Evolutionary conservation across 2,113 vertebrate genomes (phyloP).

Genomic region (Cryptotis parvus): DNA sequence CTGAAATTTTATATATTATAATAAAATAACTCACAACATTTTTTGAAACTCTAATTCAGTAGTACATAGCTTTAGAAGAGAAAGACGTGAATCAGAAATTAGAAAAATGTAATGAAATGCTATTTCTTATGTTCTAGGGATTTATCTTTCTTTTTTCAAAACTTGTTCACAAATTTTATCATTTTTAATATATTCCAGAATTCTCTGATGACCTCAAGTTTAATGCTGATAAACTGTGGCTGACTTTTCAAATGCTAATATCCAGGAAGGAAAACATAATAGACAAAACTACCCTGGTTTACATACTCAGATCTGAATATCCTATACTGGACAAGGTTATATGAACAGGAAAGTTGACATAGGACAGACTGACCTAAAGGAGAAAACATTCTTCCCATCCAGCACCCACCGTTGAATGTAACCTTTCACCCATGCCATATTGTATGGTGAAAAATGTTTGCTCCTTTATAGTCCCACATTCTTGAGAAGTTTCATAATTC

Average conservation of each 20-base stretch:
- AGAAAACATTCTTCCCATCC: too few species aligned
- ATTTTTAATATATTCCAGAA: not conserved
- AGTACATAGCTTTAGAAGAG: not conserved
- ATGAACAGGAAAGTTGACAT: too few species aligned
- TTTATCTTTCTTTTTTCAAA: not conserved
- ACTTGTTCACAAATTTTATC: not conserved
- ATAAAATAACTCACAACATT: too few species aligned
- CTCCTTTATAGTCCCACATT: too few species aligned
- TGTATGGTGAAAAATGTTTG: too few species aligned
- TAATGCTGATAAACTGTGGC: not conserved
- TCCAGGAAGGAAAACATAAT: not conserved
- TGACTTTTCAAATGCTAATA: not conserved
- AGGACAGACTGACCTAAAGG: too few species aligned
- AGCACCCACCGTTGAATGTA: too few species aligned
- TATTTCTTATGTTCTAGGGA: not conserved
- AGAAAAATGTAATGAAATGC: not conserved
- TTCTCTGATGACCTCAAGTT: not conserved
- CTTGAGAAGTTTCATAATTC: too few species aligned
- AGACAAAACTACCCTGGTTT: not conserved
- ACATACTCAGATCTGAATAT: too few species aligned
- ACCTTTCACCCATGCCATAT: too few species aligned
- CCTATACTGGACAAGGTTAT: too few species aligned
- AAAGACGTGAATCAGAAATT: not conserved
- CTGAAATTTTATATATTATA: too few species aligned
- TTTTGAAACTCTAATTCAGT: not conserved